Evolutionary conservation across 2,888 invertebrate species (phyloP).

Genomic region (Glaucopsyche alexis): DNA sequence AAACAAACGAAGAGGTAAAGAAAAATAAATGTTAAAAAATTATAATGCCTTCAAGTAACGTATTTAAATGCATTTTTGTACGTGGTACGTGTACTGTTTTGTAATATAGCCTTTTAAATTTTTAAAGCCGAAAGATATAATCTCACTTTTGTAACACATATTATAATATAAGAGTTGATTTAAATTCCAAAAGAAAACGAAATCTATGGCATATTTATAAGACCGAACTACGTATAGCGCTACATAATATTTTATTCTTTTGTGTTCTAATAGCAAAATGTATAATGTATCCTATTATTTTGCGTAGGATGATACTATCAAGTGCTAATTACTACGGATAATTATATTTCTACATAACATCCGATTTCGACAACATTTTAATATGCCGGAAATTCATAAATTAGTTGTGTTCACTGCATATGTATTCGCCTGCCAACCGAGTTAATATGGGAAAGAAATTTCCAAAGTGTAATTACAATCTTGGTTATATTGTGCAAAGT

Average conservation of each 20-base stretch:
- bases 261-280: too few species aligned
- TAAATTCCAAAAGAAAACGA: neutral
- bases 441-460: slow-evolving; percentile 27
- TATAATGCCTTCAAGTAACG: neutral
- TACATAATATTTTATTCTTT: too few species aligned
- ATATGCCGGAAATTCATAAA: slow-evolving; percentile 21
- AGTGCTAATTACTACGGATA: neutral
- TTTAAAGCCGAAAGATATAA: slow-evolving; percentile 9
- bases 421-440: slow-evolving; percentile 19
- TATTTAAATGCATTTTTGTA: neutral
- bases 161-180: neutral
- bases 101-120: slow-evolving; percentile 4
- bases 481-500: slow-evolving; percentile 36
- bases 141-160: slow-evolving; percentile 4
- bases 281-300: neutral
- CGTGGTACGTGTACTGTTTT: neutral
- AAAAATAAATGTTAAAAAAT: neutral
- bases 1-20: neutral
- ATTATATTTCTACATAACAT: slow-evolving; percentile 14
- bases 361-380: slow-evolving; percentile 15
- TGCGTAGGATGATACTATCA: neutral
- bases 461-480: slow-evolving; percentile 36
- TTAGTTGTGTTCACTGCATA: neutral
- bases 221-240: neutral
- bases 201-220: neutral